Percentiles rank a stretch among this genome's conserved stretches.
Conservation (phyloP, 2,797 vertebrate species). For the Lophius americanus region DNA sequence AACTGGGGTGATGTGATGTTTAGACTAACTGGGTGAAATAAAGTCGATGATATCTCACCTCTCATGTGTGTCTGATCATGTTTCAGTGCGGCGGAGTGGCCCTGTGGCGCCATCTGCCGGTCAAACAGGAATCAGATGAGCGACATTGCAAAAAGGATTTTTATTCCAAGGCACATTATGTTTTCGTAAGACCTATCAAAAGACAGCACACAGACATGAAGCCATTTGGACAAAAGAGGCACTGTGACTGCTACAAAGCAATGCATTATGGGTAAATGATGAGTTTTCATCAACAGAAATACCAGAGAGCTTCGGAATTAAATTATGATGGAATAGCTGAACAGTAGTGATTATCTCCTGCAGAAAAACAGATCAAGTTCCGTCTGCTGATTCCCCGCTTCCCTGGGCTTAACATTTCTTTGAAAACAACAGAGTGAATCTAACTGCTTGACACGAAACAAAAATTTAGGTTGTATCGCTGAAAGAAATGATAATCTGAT, state of each 20-base stretch:
- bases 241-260: conserved; percentile 20
- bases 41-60: conserved; percentile 53
- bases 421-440: conserved; percentile 24
- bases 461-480: conserved; percentile 3
- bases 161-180: conserved; percentile 73
- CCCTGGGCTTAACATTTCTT: conserved; percentile 20
- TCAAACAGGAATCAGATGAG: not conserved
- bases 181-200: conserved; percentile 41
- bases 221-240: not conserved
- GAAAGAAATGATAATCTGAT: not conserved
- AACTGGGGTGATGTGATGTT: conserved; percentile 78
- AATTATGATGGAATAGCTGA: not conserved
- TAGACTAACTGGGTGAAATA: conserved; percentile 82
- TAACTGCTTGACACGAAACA: not conserved
- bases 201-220: conserved; percentile 41
- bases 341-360: conserved; percentile 14
- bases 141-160: conserved; percentile 48
- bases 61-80: not conserved
- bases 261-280: conserved; percentile 17
- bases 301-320: not conserved
- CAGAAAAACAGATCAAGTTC: not conserved
- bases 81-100: not conserved
- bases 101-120: conserved; percentile 51
- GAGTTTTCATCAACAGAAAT: not conserved
- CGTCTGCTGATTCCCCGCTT: conserved; percentile 2